Evolutionary conservation across 2,888 invertebrate genomes (phyloP).

Genomic region (Entomobrya multifasciata): DNA sequence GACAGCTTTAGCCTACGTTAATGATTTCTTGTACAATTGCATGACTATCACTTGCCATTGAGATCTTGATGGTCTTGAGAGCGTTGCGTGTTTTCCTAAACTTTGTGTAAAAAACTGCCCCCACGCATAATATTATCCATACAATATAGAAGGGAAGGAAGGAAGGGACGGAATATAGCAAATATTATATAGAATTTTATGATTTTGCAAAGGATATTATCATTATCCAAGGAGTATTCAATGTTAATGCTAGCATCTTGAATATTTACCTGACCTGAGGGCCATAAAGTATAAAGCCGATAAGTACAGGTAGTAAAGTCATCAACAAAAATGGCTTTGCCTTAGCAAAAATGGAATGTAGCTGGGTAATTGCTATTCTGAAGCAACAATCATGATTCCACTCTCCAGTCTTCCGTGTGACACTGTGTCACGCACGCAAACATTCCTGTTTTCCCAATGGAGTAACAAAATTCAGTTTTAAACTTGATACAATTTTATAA

Average conservation of each 20-base stretch:
- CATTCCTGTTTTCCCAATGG: background rate
- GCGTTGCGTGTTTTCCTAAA: background rate
- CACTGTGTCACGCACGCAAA: constrained; percentile 23
- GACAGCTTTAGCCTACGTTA: background rate
- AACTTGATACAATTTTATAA: background rate
- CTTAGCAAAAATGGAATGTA: background rate
- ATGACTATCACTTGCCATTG: constrained; percentile 16
- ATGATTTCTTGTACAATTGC: background rate
- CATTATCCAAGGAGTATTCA: background rate
- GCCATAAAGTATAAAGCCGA: too few relatives aligned
- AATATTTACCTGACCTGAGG: background rate
- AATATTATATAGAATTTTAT: background rate
- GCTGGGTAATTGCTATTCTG: too few relatives aligned
- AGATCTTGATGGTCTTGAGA: constrained; percentile 26
- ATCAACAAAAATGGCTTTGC: too few relatives aligned
- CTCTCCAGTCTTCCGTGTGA: background rate
- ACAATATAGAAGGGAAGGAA: too few relatives aligned
- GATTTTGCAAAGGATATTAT: background rate
- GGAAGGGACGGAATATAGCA: too few relatives aligned
- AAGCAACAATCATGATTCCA: background rate
- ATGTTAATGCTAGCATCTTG: too few relatives aligned
- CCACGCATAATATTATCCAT: background rate
- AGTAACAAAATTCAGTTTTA: background rate
- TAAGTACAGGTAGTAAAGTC: too few relatives aligned
- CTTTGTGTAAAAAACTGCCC: background rate